Base-by-base conservation (phyloP, 2,888 invertebrate genomes). In the Criorhina ranunculi region DNA sequence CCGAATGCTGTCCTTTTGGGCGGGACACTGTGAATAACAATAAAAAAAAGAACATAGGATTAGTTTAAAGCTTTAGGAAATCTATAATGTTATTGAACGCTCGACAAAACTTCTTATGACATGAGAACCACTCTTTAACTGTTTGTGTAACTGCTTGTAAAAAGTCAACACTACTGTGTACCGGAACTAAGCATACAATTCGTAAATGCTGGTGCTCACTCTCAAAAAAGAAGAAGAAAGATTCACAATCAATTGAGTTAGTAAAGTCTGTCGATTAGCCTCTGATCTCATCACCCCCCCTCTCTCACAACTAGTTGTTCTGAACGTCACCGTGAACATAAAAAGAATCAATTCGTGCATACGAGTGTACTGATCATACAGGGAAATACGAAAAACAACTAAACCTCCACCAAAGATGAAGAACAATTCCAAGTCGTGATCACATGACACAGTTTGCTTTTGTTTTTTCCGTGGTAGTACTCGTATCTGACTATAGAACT, bases 1-100 rank as follows among this genome's bases (percentile, higher is more conserved):
- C 97, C 89, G 96, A 96, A 92, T 97, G 97, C 90, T 97, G 97
- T 53, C 97, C 97, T 91, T 97, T 97, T 69, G 97, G 97, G 89
- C 97, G 93, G 89, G 96, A 94, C 90, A 95, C 96, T 94, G 93
- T 86, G 90, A 93, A 88, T n/a, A n/a, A n/a, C n/a, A n/a, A 7
- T 72, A 59, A 86, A 49, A 69, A 76, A 57, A 49, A 64, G 8
- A 33, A 35, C 9, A 37, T 11, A 42, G 8, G 11, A 19, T 40
- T 40, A 40, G 40, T 12, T 6, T 40, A 12, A 5, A 33, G 33
- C n/a, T n/a, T n/a, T n/a, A n/a, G n/a, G n/a, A n/a, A n/a, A n/a
- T n/a, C n/a, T n/a, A n/a, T n/a, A n/a, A n/a, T n/a, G n/a, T n/a
- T n/a, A n/a, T n/a, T n/a, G n/a, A n/a, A n/a, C n/a, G n/a, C n/a